phyloP scores from a whole-genome alignment of 2,113 vertebrate genomes.

The Tichodroma muraria region DNA sequence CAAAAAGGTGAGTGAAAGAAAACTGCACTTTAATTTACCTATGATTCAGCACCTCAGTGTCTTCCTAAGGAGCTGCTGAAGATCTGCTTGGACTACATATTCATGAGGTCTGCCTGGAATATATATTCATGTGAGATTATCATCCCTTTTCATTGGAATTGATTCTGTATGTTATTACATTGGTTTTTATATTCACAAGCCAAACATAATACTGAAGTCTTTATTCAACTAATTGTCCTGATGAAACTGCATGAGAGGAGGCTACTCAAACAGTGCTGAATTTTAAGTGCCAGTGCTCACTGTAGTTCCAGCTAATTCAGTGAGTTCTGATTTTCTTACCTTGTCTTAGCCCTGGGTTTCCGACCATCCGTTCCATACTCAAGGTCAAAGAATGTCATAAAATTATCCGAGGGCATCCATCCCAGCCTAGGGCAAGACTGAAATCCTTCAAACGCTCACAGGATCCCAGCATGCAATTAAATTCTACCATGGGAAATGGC shows the following conservation, averaged over 20 bases:
- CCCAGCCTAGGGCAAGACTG: neutral
- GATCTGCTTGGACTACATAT: neutral
- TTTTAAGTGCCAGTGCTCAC: neutral
- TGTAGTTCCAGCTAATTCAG: neutral
- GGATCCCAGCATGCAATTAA: neutral
- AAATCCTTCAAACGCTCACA: neutral
- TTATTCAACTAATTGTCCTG: neutral
- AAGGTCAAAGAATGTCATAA: neutral
- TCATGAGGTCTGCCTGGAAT: neutral
- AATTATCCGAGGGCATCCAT: neutral
- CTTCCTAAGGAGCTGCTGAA: neutral
- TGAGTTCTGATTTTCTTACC: neutral
- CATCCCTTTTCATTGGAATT: neutral
- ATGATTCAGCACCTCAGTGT: neutral
- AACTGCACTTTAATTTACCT: neutral
- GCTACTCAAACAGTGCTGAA: neutral
- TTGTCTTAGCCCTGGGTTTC: neutral
- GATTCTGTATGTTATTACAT: neutral
- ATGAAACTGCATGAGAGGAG: neutral
- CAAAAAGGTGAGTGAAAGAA: slow-evolving; percentile 82
- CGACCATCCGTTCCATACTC: neutral
- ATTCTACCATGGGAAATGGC: neutral
- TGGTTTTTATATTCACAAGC: neutral
- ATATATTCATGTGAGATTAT: neutral
- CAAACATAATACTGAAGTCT: neutral